Evolutionary conservation across 2,888 invertebrate species (phyloP), one percentile per base, ranked within the genome.

Genomic region (Germaria angustata): DNA sequence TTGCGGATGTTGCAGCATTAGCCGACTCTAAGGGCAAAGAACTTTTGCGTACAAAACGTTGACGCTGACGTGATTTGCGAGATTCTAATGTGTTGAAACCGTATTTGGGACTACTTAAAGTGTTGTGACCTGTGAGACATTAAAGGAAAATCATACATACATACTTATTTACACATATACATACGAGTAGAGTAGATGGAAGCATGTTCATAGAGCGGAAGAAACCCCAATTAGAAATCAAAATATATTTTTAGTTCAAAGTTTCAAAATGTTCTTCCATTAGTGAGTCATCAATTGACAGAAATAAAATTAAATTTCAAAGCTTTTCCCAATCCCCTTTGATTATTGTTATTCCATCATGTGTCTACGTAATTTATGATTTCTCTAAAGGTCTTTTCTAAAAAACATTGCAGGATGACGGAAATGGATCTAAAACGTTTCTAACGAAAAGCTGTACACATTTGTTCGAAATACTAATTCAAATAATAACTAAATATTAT

Each of bases 61-160:
- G 90, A 15, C 89, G 90, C 84, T 90, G 91, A 15, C 89, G 87
- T 5, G 92, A 92, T 84, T 92, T 91, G 83, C 92, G 91, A 44
- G 92, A 93, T 86, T 92, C 93, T 84, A 93, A 88, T 46, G 93
- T 93, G 88, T 92, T 93, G 89, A 92, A 93, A 85, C 92, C 93
- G 83, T 92, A 92, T 86, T 92, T 92, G 51, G 93, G 92, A 87
- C 92, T 93, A 83, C 89, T 90, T 79, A 91, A 86, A 17, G 88
- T 85, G 17, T 88, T 87, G 86, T 90, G 88, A 86, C 90, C 89
- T 89, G 85, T 49, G 66, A 49, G 4, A 15, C n/a, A 28, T 9
- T 32, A 71, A 44, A 61, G n/a, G 15, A 41, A 77, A 36, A 46
- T 53, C 15, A 66, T 9, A 34, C 41, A 66, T 32, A 49, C n/a